Conservation (phyloP, 2,113 vertebrate species). For the Pedionomus torquatus region DNA sequence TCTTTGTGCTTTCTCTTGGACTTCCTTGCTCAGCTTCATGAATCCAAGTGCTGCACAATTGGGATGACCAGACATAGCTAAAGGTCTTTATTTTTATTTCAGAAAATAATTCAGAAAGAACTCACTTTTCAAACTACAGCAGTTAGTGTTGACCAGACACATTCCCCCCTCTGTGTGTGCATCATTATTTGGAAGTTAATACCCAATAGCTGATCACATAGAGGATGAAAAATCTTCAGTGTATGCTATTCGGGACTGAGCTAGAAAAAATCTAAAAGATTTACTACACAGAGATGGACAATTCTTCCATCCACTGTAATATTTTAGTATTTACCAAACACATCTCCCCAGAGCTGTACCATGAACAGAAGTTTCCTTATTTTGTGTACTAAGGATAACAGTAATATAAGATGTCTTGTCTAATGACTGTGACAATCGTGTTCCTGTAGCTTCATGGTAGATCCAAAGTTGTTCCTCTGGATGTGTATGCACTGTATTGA, state of each 20-base stretch:
- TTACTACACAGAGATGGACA: not conserved
- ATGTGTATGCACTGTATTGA: not conserved
- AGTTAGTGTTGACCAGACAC: not conserved
- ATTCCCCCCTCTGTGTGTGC: not conserved
- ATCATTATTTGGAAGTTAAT: not conserved
- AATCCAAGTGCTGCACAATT: not conserved
- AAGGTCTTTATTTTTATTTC: not conserved
- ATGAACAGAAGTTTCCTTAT: not conserved
- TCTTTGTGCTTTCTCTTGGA: not conserved
- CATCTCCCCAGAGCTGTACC: not conserved
- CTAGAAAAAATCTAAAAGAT: not conserved
- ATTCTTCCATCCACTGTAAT: not conserved
- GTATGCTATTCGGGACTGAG: not conserved
- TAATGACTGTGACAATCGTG: not conserved
- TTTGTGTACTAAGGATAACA: not conserved
- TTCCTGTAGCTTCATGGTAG: not conserved
- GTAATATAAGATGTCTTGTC: not conserved
- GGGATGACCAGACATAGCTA: not conserved
- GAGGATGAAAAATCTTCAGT: not conserved
- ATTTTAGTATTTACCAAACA: not conserved
- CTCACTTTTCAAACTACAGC: not conserved
- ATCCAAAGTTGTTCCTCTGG: not conserved
- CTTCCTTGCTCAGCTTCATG: not conserved
- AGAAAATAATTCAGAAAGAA: not conserved
- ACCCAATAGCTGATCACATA: not conserved